Conservation (phyloP, 2,113 vertebrate species). For the Thunnus maccoyii region DNA sequence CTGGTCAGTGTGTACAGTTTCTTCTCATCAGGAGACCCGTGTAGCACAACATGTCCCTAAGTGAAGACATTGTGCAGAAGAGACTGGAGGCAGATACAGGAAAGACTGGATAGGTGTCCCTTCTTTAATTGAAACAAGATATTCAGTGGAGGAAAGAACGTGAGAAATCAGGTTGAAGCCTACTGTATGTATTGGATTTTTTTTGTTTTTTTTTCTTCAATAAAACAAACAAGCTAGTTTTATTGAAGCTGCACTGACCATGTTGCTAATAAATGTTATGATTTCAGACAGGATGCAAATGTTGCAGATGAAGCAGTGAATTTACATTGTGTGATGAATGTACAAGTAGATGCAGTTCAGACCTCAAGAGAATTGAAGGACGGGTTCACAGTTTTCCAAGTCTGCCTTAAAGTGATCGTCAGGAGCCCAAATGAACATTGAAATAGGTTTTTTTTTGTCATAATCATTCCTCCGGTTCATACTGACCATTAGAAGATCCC, state of each 20-base stretch:
- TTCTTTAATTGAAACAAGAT: too few species aligned
- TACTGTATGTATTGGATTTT: too few species aligned
- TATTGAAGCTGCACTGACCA: neutral
- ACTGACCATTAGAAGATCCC: too few species aligned
- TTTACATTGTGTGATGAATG: neutral
- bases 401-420: too few species aligned
- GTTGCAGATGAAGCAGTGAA: too few species aligned
- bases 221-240: neutral
- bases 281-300: too few species aligned
- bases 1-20: slow-evolving; percentile 83
- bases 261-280: too few species aligned
- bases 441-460: too few species aligned
- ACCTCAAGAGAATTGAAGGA: neutral
- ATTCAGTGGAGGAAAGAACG: too few species aligned
- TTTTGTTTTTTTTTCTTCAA: neutral
- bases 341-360: neutral
- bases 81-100: neutral
- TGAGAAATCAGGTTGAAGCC: neutral
- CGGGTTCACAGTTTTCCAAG: too few species aligned
- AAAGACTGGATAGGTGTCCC: neutral
- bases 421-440: too few species aligned
- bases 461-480: too few species aligned
- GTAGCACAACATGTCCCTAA: slow-evolving; percentile 80
- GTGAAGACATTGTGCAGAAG: neutral
- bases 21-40: slow-evolving; percentile 86